Evolutionary conservation across 2,113 vertebrate genomes (phyloP).

Genomic region (Dolichallabes microphthalmus): DNA sequence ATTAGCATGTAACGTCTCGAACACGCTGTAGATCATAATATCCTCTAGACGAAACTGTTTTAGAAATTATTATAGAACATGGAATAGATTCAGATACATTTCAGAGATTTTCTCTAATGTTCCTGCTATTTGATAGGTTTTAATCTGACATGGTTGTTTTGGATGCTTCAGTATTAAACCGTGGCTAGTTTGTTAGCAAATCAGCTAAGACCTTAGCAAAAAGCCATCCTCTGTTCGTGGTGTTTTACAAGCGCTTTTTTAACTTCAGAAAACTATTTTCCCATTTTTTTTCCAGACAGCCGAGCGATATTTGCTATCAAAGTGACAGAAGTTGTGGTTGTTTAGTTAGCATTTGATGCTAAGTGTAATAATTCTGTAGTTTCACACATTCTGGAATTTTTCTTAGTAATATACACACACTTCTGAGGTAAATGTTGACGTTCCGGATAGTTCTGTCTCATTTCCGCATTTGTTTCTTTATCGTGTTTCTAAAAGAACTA

Average conservation of each 20-base stretch:
- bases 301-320: background rate
- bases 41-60: background rate
- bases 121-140: background rate
- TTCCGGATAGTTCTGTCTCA: background rate
- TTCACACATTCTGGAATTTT: background rate
- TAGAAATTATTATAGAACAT: background rate
- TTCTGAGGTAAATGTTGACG: background rate
- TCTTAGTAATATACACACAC: background rate
- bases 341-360: background rate
- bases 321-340: background rate
- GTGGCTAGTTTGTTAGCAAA: too few species aligned
- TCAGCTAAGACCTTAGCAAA: too few species aligned
- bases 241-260: too few species aligned
- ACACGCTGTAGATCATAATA: background rate
- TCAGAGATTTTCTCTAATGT: background rate
- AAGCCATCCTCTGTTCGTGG: too few species aligned
- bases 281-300: conserved; percentile 55
- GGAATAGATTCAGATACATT: background rate
- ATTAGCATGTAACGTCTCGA: background rate
- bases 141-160: too few species aligned
- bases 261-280: too few species aligned
- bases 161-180: too few species aligned
- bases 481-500: background rate
- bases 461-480: background rate
- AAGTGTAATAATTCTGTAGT: background rate